Evolutionary conservation across 23 tunicate genomes (phyloP), one percentile per base, ranked within the genome.

Genomic region (Pegea sp.): DNA sequence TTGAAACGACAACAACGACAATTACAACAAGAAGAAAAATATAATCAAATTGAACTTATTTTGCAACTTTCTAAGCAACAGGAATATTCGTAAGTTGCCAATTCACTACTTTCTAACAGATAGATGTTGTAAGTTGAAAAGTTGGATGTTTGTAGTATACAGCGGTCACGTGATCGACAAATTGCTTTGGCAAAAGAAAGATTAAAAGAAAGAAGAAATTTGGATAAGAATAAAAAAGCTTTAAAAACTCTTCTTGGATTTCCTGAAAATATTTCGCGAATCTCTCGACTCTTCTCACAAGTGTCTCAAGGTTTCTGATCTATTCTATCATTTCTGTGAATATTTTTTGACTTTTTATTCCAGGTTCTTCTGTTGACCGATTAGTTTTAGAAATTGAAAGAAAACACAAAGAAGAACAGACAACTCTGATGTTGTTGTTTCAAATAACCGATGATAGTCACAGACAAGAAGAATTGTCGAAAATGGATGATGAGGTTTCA

Each of bases 21-120:
- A 60, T 55, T 80, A 53, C 70, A 70, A 26, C 60, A 67, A 62
- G 95, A 84, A 52, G 84, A 84, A 38, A 63, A 73, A 26, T 60
- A 56, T 22, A 64, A 68, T 46, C 84, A 77, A 3, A 66, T 71
- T 27, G 70, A 62, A 3, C 62, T 67, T 51, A 49, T 81, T 26
- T 67, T 84, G 30, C 80, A 74, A 26, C 23, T 69, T 4, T 76
- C 76, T 6, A 84, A 84, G 64, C 54, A 68, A 42, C 71, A 71
- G 38, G 80, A 84, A 63, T 74, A n/a, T n/a, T n/a, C n/a, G n/a
- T n/a, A n/a, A n/a, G n/a, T n/a, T n/a, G n/a, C n/a, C n/a, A n/a
- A 16, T 11, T 16, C 46, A 38, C 11, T 16, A 11, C 13, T 13
- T 38, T 38, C 46, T 11, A 18, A 13, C 13, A 38, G 18, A 38